Evolutionary conservation across 1,140 invertebrate species (phyloP), one percentile per base, ranked within the genome.

Genomic region (Bicyclus anynana): DNA sequence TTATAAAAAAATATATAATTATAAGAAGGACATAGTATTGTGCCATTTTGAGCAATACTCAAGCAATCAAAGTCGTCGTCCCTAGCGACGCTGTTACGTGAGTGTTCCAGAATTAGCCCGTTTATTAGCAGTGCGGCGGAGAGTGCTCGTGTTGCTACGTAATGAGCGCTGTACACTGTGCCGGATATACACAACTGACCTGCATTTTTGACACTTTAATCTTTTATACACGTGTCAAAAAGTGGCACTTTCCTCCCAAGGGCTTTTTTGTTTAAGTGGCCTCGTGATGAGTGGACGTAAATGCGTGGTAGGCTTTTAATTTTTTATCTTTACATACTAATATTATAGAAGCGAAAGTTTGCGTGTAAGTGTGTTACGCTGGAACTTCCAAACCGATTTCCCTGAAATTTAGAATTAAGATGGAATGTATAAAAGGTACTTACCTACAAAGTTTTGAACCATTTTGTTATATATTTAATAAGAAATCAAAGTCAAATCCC

Each of bases 71-170:
- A 35, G n/a, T 13, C 33, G n/a, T 37, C 9, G 3, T 5, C 37
- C 29, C 29, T 12, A 33, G 16, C 13, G 14, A 26, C 23, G 13
- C 23, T 47, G 21, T 47, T 29, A 49, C 27, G 16, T 17, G 14
- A 26, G 7, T 26, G 35, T 44, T 29, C 21, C 59, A 62, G 62
- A 65, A 62, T 65, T 51, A 23, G 51, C 37, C 40, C 16, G 37
- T 60, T 44, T 65, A 62, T 69, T 69, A 69, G 59, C 59, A 61
- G 38, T 40, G 44, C 42, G 49, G 52, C 59, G n/a, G 40, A 64
- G 66, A 38, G 59, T 40, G 37, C 37, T 40, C 9, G 16, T 17
- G 13, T 17, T 40, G 16, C 37, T 40, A 40, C 58, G 53, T 69
- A 69, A 69, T 66, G 67, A 69, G 60, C 47, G 50, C 26, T 37